phyloP scores from a whole-genome alignment of 2,797 vertebrate genomes.

The Tenualosa thibaudeaui region DNA sequence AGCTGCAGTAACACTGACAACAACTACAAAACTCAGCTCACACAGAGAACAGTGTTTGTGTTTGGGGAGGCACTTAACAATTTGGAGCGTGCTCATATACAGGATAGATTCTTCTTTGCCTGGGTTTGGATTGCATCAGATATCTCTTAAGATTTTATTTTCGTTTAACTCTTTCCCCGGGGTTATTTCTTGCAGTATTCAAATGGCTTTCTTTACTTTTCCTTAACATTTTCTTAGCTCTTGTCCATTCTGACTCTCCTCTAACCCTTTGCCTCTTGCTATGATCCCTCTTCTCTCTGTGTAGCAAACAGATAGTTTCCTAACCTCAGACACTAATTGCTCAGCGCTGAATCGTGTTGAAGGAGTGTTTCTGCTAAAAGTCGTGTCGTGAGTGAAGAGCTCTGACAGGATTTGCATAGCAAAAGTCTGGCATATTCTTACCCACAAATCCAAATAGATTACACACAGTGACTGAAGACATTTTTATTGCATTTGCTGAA shows the following conservation, averaged over 20 bases:
- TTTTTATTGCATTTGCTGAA: neutral
- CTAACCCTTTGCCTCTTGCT: neutral
- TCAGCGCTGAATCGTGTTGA: neutral
- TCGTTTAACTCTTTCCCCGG: neutral
- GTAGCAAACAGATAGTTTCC: neutral
- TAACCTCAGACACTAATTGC: slow-evolving; percentile 14
- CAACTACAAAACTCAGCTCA: neutral
- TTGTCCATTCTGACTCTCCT: neutral
- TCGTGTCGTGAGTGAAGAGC: neutral
- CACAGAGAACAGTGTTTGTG: neutral
- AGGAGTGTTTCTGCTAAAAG: neutral
- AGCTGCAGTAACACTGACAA: neutral
- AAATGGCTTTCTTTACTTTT: neutral
- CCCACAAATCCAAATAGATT: neutral
- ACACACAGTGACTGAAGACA: neutral
- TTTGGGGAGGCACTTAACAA: neutral
- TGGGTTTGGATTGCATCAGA: neutral
- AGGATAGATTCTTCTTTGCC: neutral
- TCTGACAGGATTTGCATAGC: neutral
- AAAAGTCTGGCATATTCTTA: neutral
- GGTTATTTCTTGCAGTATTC: neutral
- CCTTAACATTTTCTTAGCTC: neutral
- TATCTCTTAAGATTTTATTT: neutral
- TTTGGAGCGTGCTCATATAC: neutral
- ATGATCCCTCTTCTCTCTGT: neutral